Base-by-base conservation (phyloP, 92 coral and sea anemone genomes). In the Umimayanthus kanabou region DNA sequence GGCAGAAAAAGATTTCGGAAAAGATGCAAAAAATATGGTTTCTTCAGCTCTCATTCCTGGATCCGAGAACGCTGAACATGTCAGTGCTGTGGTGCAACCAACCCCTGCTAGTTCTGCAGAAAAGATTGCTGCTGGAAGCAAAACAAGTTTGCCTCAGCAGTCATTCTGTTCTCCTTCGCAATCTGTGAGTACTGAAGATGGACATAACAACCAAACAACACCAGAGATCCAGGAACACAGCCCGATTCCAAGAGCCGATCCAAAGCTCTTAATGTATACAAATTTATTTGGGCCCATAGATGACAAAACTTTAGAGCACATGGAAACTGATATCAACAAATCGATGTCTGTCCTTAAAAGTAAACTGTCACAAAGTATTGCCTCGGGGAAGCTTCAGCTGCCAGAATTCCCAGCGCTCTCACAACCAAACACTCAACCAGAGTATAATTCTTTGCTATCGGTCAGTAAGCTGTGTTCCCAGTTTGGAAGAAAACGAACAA, bases 391-490 rank as follows among this genome's bases (percentile, higher is more conserved):
- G 28, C 87, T 83, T 30, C 74, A 30, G 39, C 87, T 83, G 23
- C 87, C 87, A 15, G 87, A 83, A 18, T 83, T 83, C 40, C 87
- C 87, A 11, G 23, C 87, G 2, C 64, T 69, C 40, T 39, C 78
- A 71, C 78, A 45, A 28, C 67, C 53, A 67, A 83, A 30, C 64
- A 71, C 37, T 58, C 77, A 83, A 83, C 78, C 76, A 3, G 53
- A 75, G 47, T 29, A 1, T 75, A 75, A 22, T 75, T 0, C 50
- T 23, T 75, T 50, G 30, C 40, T 75, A 42, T 9, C 79, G 20
- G 64, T 83, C 43, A 83, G 87, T 45, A 83, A 83, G 42, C 79
- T 70, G 29, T 83, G 87, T 37, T 83, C 87, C 65, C 87, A 83
- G 43, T 83, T 83, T 71, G 87, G 87, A 30, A 83, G 87, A 29